Base-by-base conservation (phyloP, 37 sponge, comb jelly and placozoan genomes). In the Mnemiopsis leidyi region DNA sequence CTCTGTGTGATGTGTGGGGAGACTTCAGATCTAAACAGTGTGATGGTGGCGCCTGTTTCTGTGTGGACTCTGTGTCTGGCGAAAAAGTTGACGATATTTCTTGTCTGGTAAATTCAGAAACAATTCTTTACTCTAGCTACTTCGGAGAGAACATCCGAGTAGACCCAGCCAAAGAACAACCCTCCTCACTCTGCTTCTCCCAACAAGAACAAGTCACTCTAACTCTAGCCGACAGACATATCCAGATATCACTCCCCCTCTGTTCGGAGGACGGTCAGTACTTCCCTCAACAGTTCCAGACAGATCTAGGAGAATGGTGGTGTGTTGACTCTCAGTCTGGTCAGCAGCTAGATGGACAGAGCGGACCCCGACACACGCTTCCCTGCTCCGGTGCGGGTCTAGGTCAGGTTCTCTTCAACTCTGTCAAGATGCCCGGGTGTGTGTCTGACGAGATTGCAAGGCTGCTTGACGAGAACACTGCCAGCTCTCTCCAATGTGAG, bases 51-150 rank as follows among this genome's bases (percentile, higher is more conserved):
- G 29, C 9, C 61, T 85, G 90, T 23, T 39, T 23, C 36, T 85
- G 90, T 40, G 90, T 85, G 24, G 32, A 85, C 90, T 21, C 40
- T 40, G 90, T 36, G 29, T 29, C 90, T 13, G 90, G 90, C 1
- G 90, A 39, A 26, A 1, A 3, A 33, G 48, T 85, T 18, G 21
- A 38, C 29, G 90, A 40, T 13, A 48, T 13, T 48, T 18, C 9
- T 13, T 48, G 61, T 48, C 61, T 48, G 61, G 5, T 13, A 18
- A 13, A 48, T 13, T 18, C 61, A 48, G 13, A 5, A 48, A 48
- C 61, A 18, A 48, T 13, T 48, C 61, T 48, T 13, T 48, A 48
- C 61, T 48, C 61, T 13, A 48, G 61, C 61, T 48, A 48, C 61
- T 48, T 48, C 13, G 61, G 61, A 5, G 61, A 48, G 61, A 13